Base-by-base conservation (phyloP, 2,113 vertebrate genomes). In the Toxotes chatareus region DNA sequence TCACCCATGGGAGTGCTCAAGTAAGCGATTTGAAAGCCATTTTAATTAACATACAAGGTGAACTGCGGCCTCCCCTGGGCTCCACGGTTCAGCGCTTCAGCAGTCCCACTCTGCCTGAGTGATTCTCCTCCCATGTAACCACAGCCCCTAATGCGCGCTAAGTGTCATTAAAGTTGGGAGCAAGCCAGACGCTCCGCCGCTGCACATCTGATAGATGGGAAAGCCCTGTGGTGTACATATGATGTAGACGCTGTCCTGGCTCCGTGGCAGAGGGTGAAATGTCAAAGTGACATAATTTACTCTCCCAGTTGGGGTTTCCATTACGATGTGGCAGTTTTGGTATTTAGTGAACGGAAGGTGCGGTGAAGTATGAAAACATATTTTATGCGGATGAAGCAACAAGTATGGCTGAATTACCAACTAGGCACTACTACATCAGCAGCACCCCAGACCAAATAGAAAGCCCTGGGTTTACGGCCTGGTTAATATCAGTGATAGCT, bases 31-130 rank as follows among this genome's bases (percentile, higher is more conserved):
- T 66, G 7, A 23, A 55, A 72, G 73, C 57, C 46, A 53, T 87
- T 91, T 88, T 78, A 89, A 91, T 88, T 80, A 90, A 82, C 87
- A 84, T 84, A 88, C 55, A 76, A 78, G 69, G 87, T 88, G 84
- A 91, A 82, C 84, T 85, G 80, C 42, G 59, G 76, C 79, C 80
- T 88, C 82, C 66, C 74, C 40, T 0, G 44, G 69, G 82, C 23
- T 42, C 51, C 1, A 16, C 13, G 17, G 56, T 73, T 79, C 78
- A 64, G 64, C 2, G 51, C 68, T 40, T 76, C 36, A 19, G n/a
- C 2, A 13, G 42, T 40, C 64, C 10, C n/a, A 11, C 83, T 83
- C 34, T 23, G 56, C 80, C 73, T 74, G 44, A 81, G 63, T 44
- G 56, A 73, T 76, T 86, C 66, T 64, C 31, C 79, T 76, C 71